A percentile compares a stretch with the other conserved stretches of the same genome.
These are phyloP conservation scores for Vollenhovia emeryi DNA, from an alignment of 1,140 invertebrate species.

Conservation along the genomic window DNA sequence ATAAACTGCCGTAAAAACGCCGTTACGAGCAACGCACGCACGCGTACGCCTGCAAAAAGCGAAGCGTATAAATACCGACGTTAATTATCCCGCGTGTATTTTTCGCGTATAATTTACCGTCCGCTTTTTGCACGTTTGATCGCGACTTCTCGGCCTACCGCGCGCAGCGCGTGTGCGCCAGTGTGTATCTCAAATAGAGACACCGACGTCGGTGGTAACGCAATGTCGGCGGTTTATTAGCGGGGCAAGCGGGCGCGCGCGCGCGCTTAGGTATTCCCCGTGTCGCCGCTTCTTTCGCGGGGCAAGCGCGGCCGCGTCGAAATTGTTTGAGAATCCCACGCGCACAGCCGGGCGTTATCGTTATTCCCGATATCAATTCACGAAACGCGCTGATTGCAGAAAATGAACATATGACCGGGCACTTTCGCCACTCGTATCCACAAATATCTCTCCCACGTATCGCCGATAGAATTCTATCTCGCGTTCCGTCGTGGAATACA, in stretches of 20 bases:
- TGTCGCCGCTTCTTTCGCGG: neutral
- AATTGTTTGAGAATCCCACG: slow-evolving; percentile 9
- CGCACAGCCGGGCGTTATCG: neutral
- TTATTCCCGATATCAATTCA: neutral
- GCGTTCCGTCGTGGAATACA: neutral
- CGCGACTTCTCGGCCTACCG: slow-evolving; percentile 22
- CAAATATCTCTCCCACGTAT: slow-evolving; percentile 28
- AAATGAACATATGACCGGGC: neutral
- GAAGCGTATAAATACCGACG: neutral
- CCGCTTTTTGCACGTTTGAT: slow-evolving; percentile 7
- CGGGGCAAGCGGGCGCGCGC: neutral
- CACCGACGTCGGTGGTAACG: neutral
- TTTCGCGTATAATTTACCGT: slow-evolving; percentile 47
- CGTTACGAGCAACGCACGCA: neutral
- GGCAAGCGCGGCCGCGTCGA: neutral
- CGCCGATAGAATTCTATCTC: slow-evolving; percentile 17
- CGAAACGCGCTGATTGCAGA: neutral
- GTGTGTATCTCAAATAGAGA: slow-evolving; percentile 1
- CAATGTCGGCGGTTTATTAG: slow-evolving; percentile 7
- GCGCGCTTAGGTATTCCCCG: neutral
- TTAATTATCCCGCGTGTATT: slow-evolving; percentile 23
- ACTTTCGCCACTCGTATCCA: neutral
- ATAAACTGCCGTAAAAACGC: slow-evolving; percentile 12
- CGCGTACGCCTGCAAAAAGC: neutral
- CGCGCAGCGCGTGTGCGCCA: neutral